phyloP scores from a whole-genome alignment of 2,797 vertebrate species.

The Enteromius treurensis region DNA sequence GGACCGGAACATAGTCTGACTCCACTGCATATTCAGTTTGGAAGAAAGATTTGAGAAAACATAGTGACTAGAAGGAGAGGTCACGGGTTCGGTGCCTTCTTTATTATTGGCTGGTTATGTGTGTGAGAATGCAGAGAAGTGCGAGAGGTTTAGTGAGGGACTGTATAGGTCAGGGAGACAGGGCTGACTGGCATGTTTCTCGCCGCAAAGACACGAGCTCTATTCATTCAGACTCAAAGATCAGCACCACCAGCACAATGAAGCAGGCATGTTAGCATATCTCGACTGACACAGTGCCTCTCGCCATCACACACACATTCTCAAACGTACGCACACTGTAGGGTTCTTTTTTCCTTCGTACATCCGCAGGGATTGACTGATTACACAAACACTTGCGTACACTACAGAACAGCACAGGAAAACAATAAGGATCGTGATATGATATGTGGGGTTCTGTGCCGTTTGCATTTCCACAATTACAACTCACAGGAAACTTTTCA shows the following conservation, averaged over 20 bases:
- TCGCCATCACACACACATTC: constrained; percentile 41
- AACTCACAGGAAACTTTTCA: background rate
- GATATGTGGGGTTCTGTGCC: background rate
- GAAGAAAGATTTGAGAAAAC: background rate
- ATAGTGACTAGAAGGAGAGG: background rate
- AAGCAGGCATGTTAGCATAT: constrained; percentile 68
- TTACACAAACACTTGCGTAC: background rate
- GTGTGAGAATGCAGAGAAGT: constrained; percentile 59
- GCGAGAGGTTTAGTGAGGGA: constrained; percentile 44
- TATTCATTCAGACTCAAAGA: constrained; percentile 53
- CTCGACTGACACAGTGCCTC: constrained; percentile 62
- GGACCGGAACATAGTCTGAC: background rate
- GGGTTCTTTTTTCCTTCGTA: constrained; percentile 18
- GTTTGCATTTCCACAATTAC: background rate
- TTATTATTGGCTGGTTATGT: constrained; percentile 16
- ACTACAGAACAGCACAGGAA: background rate
- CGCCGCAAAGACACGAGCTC: constrained; percentile 47
- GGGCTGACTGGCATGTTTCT: constrained; percentile 48
- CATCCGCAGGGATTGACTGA: constrained; percentile 50
- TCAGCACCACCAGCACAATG: constrained; percentile 65
- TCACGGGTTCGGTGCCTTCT: constrained; percentile 4
- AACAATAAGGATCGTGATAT: background rate
- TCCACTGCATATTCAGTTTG: constrained; percentile 6
- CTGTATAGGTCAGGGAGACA: constrained; percentile 44
- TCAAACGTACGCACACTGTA: constrained; percentile 57